These are phyloP conservation scores for Oscheius sp. DNA, from an alignment of 1,140 invertebrate genomes.

Conservation along the genomic window DNA sequence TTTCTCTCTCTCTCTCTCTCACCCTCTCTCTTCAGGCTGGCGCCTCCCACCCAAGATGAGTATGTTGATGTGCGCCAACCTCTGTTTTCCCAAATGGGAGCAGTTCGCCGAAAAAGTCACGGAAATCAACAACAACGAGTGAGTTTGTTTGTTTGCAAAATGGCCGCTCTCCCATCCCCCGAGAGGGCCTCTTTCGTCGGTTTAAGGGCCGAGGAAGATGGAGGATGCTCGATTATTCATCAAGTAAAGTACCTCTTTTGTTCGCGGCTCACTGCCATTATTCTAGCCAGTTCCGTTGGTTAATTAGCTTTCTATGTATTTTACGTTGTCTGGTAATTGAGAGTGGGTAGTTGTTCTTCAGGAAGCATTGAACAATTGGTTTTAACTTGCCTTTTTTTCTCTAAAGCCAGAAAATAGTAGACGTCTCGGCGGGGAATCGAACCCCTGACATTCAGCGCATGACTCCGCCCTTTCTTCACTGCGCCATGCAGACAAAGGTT, in stretches of 20 bases:
- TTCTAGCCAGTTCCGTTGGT: background rate
- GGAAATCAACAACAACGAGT: conserved; percentile 16
- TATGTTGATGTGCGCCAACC: conserved; percentile 9
- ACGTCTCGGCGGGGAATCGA: background rate
- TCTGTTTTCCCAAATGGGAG: background rate
- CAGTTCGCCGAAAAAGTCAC: background rate
- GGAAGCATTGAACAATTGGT: no score
- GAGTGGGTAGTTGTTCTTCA: no score
- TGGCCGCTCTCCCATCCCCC: background rate
- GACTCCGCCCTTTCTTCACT: background rate
- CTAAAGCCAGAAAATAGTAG: no score
- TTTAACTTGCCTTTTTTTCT: no score
- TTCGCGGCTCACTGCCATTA: background rate
- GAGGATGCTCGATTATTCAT: background rate
- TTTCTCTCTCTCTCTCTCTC: background rate
- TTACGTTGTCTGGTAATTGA: no score
- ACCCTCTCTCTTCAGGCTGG: background rate
- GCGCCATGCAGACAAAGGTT: background rate
- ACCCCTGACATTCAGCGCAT: background rate
- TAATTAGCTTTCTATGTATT: background rate
- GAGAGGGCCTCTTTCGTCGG: background rate
- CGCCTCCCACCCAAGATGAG: background rate
- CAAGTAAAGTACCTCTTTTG: background rate
- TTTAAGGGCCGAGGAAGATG: background rate
- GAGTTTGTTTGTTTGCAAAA: background rate